Base-by-base conservation (phyloP, 2,797 vertebrate genomes). In the Telmatherina bonti region DNA sequence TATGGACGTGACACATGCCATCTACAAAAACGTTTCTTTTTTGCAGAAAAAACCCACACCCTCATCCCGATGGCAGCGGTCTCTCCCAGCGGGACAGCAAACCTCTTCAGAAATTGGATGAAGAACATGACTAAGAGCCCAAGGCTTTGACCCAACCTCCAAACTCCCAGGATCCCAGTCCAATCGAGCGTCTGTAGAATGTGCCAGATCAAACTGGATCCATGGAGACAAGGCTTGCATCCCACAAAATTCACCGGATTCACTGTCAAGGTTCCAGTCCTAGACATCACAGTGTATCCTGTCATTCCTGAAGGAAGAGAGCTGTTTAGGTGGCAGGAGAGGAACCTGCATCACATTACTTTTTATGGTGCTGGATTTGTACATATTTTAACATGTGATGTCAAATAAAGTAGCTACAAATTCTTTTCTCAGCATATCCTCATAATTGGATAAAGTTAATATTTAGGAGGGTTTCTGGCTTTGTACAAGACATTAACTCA, bases 241-340 rank as follows among this genome's bases (percentile, higher is more conserved):
- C 20, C 8, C 13, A 51, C 47, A 29, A 1, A 20, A 54, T 13
- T 36, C 8, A 56, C 56, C 55, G 38, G 11, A 13, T 12, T 2
- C 1, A 52, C 61, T 16, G 63, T 56, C 62, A 41, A 36, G 26
- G 51, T 27, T 53, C 51, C 62, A 64, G 33, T 20, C 33, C 26
- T 26, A 55, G 36, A 15, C 24, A 27, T 26, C 51, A 45, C 8
- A 45, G 43, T 45, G 43, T 18, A 45, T 15, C 51, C 16, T 53
- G 51, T 27, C 26, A 27, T 53, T 16, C 45, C 43, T 24, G 20
- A 5, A 22, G 24, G 22, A 51, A 8, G 22, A 51, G 22, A 51
- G 49, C 22, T 29, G 47, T 20, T 24, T 51, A 12, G n/a, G n/a
- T 16, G 15, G 51, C 26, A 53, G 13, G 29, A 15, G 22, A 24